These are phyloP conservation scores for Apamea monoglypha DNA, from an alignment of 2,888 invertebrate genomes.

Conservation along the genomic window DNA sequence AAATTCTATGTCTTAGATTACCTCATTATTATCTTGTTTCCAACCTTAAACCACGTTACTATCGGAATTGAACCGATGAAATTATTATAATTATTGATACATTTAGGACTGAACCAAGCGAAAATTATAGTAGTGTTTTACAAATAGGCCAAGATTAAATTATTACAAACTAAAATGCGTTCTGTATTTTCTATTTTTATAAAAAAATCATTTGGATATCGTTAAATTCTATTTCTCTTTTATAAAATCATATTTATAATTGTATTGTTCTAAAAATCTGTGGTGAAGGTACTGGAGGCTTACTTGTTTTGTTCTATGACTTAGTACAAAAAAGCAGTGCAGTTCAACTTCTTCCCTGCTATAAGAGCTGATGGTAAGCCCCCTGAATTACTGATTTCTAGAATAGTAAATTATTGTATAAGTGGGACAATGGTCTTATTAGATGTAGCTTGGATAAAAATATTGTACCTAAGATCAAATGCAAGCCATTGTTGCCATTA, in stretches of 20 bases:
- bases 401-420: conserved; percentile 42
- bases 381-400: conserved; percentile 36
- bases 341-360: no score
- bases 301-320: no score
- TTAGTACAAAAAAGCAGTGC: no score
- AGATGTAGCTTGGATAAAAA: conserved; percentile 52
- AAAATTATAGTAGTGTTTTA: conserved; percentile 52
- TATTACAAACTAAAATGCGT: conserved; percentile 41
- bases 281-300: conserved; percentile 24
- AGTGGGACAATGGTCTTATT: conserved; percentile 45
- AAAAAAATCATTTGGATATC: conserved; percentile 49
- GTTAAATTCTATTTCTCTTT: conserved; percentile 57
- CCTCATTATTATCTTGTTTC: conserved; percentile 43
- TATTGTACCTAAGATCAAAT: conserved; percentile 18
- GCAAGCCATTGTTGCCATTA: background rate
- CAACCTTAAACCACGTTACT: conserved; percentile 37
- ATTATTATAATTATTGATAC: conserved; percentile 34
- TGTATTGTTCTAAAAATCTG: conserved; percentile 49
- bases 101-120: conserved; percentile 55
- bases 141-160: conserved; percentile 47
- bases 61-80: conserved; percentile 52
- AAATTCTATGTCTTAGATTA: conserved; percentile 41
- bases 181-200: conserved; percentile 63
- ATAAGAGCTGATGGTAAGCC: no score
- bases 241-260: conserved; percentile 44